Conservation (phyloP, 1,140 invertebrate species). For the Camponotus pennsylvanicus region DNA sequence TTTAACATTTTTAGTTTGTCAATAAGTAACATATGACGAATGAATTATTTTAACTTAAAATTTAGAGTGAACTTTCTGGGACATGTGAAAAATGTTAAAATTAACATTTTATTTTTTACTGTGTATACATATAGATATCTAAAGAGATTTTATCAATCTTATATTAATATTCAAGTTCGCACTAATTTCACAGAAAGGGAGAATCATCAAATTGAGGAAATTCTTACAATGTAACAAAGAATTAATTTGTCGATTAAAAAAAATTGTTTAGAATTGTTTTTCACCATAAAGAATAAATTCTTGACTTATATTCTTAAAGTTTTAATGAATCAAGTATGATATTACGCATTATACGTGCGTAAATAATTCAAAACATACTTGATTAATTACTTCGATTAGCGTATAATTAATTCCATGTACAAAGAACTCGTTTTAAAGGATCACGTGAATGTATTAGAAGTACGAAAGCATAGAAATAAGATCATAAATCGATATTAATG, state of each 20-base stretch:
- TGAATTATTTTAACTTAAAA: too few species aligned
- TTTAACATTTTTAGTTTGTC: too few species aligned
- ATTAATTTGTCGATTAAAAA: too few species aligned
- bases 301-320: too few species aligned
- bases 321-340: neutral
- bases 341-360: neutral
- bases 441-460: neutral
- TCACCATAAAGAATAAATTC: too few species aligned
- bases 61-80: too few species aligned
- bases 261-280: too few species aligned
- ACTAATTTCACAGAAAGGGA: neutral
- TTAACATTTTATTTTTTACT: too few species aligned
- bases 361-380: neutral
- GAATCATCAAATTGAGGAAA: neutral
- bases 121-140: too few species aligned
- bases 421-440: neutral
- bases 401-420: neutral
- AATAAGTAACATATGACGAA: too few species aligned
- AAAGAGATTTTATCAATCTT: neutral
- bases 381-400: neutral
- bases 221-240: too few species aligned
- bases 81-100: too few species aligned
- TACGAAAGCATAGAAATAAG: neutral
- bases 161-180: neutral
- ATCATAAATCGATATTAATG: conserved; percentile 24